Percentiles rank a stretch among this genome's conserved stretches.
Evolutionary conservation across 2,888 invertebrate species (phyloP).

Genomic region (Girardia tigrina): DNA sequence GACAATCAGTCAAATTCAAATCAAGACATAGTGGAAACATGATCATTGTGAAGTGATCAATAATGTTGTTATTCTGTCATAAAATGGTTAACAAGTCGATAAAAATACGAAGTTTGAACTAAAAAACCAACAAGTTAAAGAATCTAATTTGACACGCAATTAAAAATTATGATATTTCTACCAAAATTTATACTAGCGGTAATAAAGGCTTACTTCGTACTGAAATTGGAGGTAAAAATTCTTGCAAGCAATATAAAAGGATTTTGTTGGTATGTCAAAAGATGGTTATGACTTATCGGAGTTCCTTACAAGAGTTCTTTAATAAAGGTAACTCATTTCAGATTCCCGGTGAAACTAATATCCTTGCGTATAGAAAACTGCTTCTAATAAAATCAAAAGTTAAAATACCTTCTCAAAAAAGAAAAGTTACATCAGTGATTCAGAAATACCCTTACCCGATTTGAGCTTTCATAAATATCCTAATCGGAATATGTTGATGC

Average conservation of each 20-base stretch:
- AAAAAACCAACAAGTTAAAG: too few species aligned
- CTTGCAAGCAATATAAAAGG: not conserved
- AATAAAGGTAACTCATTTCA: not conserved
- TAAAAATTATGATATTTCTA: slow-evolving; percentile 6
- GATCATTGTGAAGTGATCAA: too few species aligned
- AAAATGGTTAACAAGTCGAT: too few species aligned
- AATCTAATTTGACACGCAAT: too few species aligned
- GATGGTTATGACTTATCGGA: slow-evolving; percentile 28
- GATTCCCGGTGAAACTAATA: not conserved
- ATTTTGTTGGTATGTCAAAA: slow-evolving; percentile 26
- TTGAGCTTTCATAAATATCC: too few species aligned
- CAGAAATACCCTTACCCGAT: too few species aligned
- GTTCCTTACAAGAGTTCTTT: slow-evolving; percentile 11
- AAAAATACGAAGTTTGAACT: too few species aligned
- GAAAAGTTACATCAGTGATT: not conserved
- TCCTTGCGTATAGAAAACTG: not conserved
- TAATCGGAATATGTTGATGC: not conserved
- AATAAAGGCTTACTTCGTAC: not conserved
- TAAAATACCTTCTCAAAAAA: not conserved
- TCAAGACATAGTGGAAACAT: too few species aligned
- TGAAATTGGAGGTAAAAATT: slow-evolving; percentile 27
- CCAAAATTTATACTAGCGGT: slow-evolving; percentile 27
- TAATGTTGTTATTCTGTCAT: too few species aligned
- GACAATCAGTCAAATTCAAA: too few species aligned
- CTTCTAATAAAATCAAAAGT: not conserved